phyloP scores from a whole-genome alignment of 1,140 invertebrate genomes.

The Armadillidium nasatum region DNA sequence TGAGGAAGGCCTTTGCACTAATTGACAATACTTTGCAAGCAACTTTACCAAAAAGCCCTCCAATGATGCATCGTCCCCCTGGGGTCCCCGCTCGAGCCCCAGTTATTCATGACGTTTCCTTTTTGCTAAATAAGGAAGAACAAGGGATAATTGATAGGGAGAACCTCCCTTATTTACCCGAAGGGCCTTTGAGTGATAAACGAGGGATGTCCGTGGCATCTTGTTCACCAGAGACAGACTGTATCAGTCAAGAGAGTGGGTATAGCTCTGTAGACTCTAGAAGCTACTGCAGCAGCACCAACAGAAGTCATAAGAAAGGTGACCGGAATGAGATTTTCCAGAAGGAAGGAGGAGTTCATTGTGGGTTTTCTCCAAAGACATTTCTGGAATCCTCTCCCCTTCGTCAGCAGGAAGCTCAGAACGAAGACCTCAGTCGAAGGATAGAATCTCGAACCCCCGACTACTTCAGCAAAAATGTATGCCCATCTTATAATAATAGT shows the following conservation, averaged over 20 bases:
- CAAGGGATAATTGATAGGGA: constrained; percentile 21
- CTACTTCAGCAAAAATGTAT: too few species aligned
- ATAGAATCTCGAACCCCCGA: too few species aligned
- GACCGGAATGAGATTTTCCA: neutral
- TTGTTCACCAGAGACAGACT: constrained; percentile 28
- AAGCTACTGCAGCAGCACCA: constrained; percentile 20
- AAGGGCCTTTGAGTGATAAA: neutral
- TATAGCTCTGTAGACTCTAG: constrained; percentile 39
- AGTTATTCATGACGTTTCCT: constrained; percentile 39
- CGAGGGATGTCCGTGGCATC: neutral
- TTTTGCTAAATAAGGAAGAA: constrained; percentile 9
- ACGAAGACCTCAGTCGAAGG: too few species aligned
- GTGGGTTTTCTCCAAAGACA: too few species aligned
- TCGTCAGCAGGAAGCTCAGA: too few species aligned
- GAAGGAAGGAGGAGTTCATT: too few species aligned
- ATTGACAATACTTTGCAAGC: constrained; percentile 19
- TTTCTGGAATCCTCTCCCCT: too few species aligned
- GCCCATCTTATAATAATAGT: too few species aligned
- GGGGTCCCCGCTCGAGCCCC: constrained; percentile 41
- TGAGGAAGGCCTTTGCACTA: neutral
- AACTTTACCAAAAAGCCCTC: constrained; percentile 26
- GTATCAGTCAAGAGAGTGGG: constrained; percentile 40
- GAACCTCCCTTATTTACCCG: neutral
- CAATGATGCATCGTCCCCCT: constrained; percentile 21
- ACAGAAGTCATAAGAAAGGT: neutral